phyloP scores from a whole-genome alignment of 1,140 invertebrate species.

The Homalodisca vitripennis region DNA sequence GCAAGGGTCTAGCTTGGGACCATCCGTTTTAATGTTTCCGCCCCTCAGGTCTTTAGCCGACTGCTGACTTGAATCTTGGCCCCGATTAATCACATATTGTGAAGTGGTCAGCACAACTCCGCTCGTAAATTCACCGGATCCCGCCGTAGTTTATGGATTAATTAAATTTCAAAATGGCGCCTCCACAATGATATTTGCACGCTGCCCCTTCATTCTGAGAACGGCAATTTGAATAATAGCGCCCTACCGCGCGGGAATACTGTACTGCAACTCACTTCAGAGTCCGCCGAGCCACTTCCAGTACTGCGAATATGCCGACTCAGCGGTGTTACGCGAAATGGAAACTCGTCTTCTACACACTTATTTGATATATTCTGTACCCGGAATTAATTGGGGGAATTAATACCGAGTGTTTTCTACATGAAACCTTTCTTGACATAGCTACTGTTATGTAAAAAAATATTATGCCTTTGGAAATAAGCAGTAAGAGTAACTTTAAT shows the following conservation, averaged over 20 bases:
- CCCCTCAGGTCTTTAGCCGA: not conserved
- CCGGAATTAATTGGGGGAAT: no score
- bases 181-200: not conserved
- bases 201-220: not conserved
- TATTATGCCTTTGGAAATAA: no score
- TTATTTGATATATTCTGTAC: no score
- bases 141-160: slow-evolving; percentile 12
- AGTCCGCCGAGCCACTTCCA: no score
- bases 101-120: slow-evolving; percentile 3
- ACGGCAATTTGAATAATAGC: not conserved
- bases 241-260: not conserved
- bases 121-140: not conserved
- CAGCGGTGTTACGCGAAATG: no score
- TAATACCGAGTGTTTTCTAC: no score
- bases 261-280: no score
- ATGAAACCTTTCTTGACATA: no score
- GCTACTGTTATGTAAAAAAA: no score
- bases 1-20: not conserved
- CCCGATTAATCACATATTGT: slow-evolving; percentile 1
- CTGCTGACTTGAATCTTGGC: not conserved
- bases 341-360: no score
- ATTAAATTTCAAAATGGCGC: slow-evolving; percentile 25
- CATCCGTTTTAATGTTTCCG: slow-evolving; percentile 11
- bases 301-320: no score
- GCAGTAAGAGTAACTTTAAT: no score